Evolutionary conservation across 2,113 vertebrate species (phyloP), one percentile per base, ranked within the genome.

Genomic region (Neodontobutis hainanensis): DNA sequence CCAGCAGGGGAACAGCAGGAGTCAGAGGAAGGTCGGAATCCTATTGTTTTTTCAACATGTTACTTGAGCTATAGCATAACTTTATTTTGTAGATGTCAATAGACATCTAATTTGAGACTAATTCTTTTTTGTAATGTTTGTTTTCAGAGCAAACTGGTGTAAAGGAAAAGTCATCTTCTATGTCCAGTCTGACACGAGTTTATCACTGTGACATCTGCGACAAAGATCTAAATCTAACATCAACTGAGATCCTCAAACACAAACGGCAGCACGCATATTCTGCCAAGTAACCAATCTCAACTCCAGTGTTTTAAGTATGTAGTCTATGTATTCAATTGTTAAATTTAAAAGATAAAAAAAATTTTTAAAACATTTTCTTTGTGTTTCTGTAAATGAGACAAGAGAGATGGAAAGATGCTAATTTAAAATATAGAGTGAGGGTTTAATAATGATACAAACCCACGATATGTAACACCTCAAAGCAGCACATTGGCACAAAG

Each of bases 221-320:
- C 60, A 82, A 86, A 86, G 92, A 95, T 77, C 87, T 97, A 48
- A 81, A 65, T 4, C 90, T 98, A 66, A 96, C 95, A 0, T 92
- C 96, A 65, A 96, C 93, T 0, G 94, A 98, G 76, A 94, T 94
- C 75, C 93, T 98, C 14, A 93, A 93, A 59, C 96, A 98, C 86
- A 95, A 92, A 70, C 66, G 87, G 38, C 87, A 91, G 68, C 90
- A 90, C 76, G 83, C 87, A 85, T 81, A 61, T 44, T 75, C 86
- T 51, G 40, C 61, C 8, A 86, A 78, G 59, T 90, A 74, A 78
- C 42, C 4, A 50, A 47, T 48, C 1, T 10, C 46, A 1, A 5
- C 19, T 44, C 35, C 44, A 15, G 8, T 27, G 19, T 2, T 2
- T 27, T 27, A 1, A 27, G 34, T 55, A n/a, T 36, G 6, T 38